A percentile compares a stretch with the other conserved stretches of the same genome.
These are phyloP conservation scores for Drosophila nasuta DNA, from an alignment of 1,140 invertebrate genomes.

Conservation along the genomic window DNA sequence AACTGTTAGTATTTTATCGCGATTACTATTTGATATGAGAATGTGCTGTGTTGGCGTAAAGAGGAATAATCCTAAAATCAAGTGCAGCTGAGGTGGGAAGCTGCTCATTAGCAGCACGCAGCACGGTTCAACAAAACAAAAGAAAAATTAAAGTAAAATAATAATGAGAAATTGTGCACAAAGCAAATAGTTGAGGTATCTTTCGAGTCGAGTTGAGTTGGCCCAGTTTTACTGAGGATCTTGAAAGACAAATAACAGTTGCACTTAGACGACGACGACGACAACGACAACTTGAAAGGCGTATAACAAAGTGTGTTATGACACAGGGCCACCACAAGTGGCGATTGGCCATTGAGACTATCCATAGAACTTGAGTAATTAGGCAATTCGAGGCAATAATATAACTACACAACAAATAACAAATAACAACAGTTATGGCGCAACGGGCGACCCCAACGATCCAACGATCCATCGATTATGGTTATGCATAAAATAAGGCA, in stretches of 20 bases:
- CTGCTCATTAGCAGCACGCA: slow-evolving; percentile 70
- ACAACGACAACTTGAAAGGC: background rate
- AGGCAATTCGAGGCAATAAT: slow-evolving; percentile 15
- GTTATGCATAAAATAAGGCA: slow-evolving; percentile 34
- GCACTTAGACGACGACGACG: background rate
- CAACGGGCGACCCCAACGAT: slow-evolving; percentile 23
- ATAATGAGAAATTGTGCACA: slow-evolving; percentile 45
- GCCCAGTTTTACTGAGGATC: slow-evolving; percentile 1
- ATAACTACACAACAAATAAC: background rate
- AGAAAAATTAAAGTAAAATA: slow-evolving; percentile 10
- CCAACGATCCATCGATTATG: slow-evolving; percentile 32
- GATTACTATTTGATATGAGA: too few relatives aligned
- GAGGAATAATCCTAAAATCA: background rate
- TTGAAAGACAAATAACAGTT: slow-evolving; percentile 1
- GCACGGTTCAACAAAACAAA: slow-evolving; percentile 39
- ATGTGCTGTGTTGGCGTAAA: too few relatives aligned
- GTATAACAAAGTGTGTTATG: background rate
- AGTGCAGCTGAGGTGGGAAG: background rate
- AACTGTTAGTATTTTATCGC: too few relatives aligned
- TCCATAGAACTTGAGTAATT: slow-evolving; percentile 37
- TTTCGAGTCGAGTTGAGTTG: background rate
- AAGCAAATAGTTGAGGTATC: slow-evolving; percentile 26
- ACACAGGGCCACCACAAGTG: slow-evolving; percentile 1
- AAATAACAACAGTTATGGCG: slow-evolving; percentile 7
- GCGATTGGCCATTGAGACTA: slow-evolving; percentile 22